A percentile compares a stretch with the other conserved stretches of the same genome.
Conservation (phyloP, 2,113 vertebrate species). For the Dasyprocta punctata region DNA sequence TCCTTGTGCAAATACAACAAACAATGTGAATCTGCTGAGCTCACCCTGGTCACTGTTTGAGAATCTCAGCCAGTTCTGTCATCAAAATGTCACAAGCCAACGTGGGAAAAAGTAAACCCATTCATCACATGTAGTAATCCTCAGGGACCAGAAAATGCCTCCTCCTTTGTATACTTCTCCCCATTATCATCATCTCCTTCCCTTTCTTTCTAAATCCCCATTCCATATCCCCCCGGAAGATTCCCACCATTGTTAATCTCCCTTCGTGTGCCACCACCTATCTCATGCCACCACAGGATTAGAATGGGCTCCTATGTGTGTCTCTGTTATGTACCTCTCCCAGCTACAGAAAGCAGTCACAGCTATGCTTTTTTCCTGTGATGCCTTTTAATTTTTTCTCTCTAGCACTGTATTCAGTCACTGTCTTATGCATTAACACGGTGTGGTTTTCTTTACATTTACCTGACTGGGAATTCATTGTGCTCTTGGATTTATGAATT, state of each 20-base stretch:
- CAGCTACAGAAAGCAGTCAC: accelerated
- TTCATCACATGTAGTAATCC: neutral
- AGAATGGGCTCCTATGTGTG: neutral
- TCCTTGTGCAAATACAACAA: neutral
- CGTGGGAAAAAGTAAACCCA: neutral
- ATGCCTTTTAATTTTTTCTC: neutral
- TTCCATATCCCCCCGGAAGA: neutral
- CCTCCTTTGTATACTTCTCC: neutral
- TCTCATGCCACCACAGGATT: neutral
- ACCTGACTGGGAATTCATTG: neutral
- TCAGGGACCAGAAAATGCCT: neutral
- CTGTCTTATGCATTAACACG: neutral
- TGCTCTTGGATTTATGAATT: neutral
- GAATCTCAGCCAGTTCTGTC: neutral
- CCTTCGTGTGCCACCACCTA: too few species aligned
- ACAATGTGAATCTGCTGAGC: neutral
- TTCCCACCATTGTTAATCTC: neutral
- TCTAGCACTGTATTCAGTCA: neutral
- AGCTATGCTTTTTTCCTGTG: neutral
- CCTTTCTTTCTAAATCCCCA: neutral
- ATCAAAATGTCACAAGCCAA: neutral
- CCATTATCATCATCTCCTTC: neutral
- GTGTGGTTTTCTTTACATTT: neutral
- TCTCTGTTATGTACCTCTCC: too few species aligned
- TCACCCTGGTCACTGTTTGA: neutral